Evolutionary conservation across 1,140 invertebrate genomes (phyloP).

Genomic region (Drosophila lini): DNA sequence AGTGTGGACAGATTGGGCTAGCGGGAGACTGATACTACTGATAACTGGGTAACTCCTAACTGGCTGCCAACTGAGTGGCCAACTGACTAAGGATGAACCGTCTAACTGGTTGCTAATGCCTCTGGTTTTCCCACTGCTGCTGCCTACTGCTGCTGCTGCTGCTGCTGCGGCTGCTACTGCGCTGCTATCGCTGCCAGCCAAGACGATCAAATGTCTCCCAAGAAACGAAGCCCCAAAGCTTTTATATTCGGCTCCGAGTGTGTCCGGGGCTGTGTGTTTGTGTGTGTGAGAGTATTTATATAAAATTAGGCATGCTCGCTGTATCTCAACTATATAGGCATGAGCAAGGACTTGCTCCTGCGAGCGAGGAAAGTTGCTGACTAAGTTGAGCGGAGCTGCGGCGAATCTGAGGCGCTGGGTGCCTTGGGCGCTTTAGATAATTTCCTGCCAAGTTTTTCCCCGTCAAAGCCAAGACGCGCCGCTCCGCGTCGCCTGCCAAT

Average conservation of each 20-base stretch:
- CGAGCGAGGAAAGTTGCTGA: slow-evolving; percentile 56
- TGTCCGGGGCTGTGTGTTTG: not conserved
- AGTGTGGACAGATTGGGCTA: slow-evolving; percentile 8
- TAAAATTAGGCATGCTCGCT: slow-evolving; percentile 60
- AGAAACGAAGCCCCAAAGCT: slow-evolving; percentile 76
- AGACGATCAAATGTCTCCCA: slow-evolving; percentile 84
- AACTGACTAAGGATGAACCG: slow-evolving; percentile 53
- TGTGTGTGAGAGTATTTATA: slow-evolving; percentile 59
- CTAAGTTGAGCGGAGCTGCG: slow-evolving; percentile 70
- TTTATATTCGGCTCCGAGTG: slow-evolving; percentile 76
- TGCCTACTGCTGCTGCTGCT: slow-evolving; percentile 32
- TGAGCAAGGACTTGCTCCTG: slow-evolving; percentile 34
- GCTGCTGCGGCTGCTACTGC: slow-evolving; percentile 40
- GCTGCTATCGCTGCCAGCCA: slow-evolving; percentile 71
- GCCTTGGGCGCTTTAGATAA: slow-evolving; percentile 69
- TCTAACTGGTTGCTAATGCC: slow-evolving; percentile 46
- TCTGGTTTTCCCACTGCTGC: slow-evolving; percentile 16
- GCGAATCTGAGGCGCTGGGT: slow-evolving; percentile 66
- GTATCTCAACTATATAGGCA: slow-evolving; percentile 69
- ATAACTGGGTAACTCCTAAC: slow-evolving; percentile 15
- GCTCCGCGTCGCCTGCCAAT: slow-evolving; percentile 56
- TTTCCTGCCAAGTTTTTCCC: slow-evolving; percentile 78
- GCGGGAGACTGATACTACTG: slow-evolving; percentile 5
- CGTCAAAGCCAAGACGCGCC: slow-evolving; percentile 52
- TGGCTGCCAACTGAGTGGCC: slow-evolving; percentile 56